phyloP scores from a whole-genome alignment of 2,888 invertebrate genomes.

The Hypomecis atomaria region DNA sequence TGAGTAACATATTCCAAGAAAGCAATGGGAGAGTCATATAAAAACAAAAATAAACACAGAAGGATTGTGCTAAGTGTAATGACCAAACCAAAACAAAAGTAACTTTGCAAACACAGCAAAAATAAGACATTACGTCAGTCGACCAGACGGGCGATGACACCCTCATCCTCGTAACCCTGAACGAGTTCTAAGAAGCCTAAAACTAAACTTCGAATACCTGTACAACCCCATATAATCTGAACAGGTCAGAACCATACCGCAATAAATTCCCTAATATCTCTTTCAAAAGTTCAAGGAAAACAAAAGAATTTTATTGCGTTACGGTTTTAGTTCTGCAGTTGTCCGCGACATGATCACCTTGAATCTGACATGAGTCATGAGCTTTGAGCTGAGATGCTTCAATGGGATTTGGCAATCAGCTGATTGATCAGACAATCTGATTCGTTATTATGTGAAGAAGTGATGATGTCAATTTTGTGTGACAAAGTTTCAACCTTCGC shows the following conservation, averaged over 20 bases:
- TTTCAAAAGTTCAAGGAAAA: background rate
- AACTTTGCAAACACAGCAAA: slow-evolving; percentile 17
- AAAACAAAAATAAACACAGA: background rate
- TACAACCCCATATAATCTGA: slow-evolving; percentile 8
- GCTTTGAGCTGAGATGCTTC: slow-evolving; percentile 27
- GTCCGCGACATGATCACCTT: slow-evolving; percentile 24
- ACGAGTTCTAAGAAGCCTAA: slow-evolving; percentile 39
- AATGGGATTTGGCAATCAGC: slow-evolving; percentile 37
- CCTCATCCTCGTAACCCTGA: slow-evolving; percentile 40
- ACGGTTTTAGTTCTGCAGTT: slow-evolving; percentile 2
- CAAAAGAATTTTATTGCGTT: background rate
- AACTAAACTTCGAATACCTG: slow-evolving; percentile 17
- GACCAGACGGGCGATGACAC: slow-evolving; percentile 40
- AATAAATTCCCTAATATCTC: background rate
- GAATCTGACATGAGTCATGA: slow-evolving; percentile 36
- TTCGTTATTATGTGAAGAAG: slow-evolving; percentile 15
- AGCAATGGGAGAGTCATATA: too few relatives aligned
- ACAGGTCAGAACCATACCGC: slow-evolving; percentile 10
- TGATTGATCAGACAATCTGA: slow-evolving; percentile 34
- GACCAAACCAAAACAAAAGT: slow-evolving; percentile 9
- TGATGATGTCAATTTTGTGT: slow-evolving; percentile 11
- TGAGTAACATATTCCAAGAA: background rate
- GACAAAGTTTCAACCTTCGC: background rate
- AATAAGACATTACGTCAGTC: slow-evolving; percentile 39
- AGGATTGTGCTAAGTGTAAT: too few relatives aligned